A percentile compares a stretch with the other conserved stretches of the same genome.
phyloP scores from a whole-genome alignment of 2,113 vertebrate genomes.

The Morone saxatilis region DNA sequence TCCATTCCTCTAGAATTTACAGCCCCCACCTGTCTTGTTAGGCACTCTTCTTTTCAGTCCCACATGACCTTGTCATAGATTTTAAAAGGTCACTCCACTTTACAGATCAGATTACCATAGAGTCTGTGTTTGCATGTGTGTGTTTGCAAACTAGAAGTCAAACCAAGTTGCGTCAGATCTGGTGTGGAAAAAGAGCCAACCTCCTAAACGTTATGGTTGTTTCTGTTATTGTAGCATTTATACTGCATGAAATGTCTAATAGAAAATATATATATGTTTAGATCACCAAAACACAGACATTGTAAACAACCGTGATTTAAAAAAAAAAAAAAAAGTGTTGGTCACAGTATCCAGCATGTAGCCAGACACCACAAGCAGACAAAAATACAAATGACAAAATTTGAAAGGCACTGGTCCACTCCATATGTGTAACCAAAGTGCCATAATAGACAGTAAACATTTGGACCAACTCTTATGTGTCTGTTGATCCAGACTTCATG shows the following conservation, averaged over 20 bases:
- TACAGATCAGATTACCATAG: constrained; percentile 42
- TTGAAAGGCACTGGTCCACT: not conserved
- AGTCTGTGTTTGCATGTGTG: not conserved
- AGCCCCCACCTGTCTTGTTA: not conserved
- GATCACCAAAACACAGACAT: not conserved
- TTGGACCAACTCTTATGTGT: constrained; percentile 10
- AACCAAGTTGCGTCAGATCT: constrained; percentile 22
- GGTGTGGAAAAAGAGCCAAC: constrained; percentile 9
- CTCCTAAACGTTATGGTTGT: not conserved
- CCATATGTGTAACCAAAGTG: constrained; percentile 12
- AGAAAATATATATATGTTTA: not conserved
- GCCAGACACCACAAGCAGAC: not conserved
- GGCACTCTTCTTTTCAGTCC: not conserved
- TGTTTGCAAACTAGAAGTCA: constrained; percentile 8
- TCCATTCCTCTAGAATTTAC: not conserved
- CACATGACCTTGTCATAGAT: constrained; percentile 17
- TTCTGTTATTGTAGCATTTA: not conserved
- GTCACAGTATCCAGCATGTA: not conserved
- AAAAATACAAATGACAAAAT: not conserved
- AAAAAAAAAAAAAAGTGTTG: not conserved
- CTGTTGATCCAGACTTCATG: constrained; percentile 92
- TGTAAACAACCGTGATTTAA: not conserved
- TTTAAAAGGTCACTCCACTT: constrained; percentile 34
- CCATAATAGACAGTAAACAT: not conserved
- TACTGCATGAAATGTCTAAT: not conserved